Evolutionary conservation across 2,888 invertebrate species (phyloP), one percentile per base, ranked within the genome.

Genomic region (Troides oblongomaculatus): DNA sequence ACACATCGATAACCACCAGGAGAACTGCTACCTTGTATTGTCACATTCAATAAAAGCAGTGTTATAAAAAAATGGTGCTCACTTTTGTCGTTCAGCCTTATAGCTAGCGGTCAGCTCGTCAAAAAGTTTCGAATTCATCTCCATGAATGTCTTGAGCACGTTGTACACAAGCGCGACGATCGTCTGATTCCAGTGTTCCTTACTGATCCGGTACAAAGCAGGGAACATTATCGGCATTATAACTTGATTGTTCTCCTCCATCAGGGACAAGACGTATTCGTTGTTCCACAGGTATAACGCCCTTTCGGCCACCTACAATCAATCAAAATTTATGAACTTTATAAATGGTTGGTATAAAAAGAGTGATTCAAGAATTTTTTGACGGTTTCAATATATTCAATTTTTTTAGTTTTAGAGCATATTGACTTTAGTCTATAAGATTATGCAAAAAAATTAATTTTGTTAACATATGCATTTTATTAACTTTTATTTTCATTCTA

Each of bases 151-250:
- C 94, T 99, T 99, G 84, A 99, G 96, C 85, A 99, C 99, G 93
- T 99, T 99, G 94, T 99, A 99, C 81, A 99, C 99, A 82, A 99
- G 96, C 73, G 99, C 99, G 79, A 99, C 98, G 83, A 99, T 99
- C 76, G 99, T 99, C 93, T 99, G 99, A 94, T 99, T 99, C 99
- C 99, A 99, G 93, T 99, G 99, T 91, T 99, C 99, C 94, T 99
- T 99, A 89, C 98, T 98, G 92, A 99, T 99, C 86, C 98, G 97
- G 93, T 99, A 99, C 84, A 99, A 94, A 77, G 99, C 98, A 74
- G 99, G 99, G 94, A 99, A 99, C 99, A 99, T 99, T 81, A 99
- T 99, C 79, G 99, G 99, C 96, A 99, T 97, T 87, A 99, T 99
- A 84, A 98, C 97, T 89, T 97, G 96, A 89, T 98, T 99, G 93